Base-by-base conservation (phyloP, 2,888 invertebrate genomes). In the Camptogramma bilineatum region DNA sequence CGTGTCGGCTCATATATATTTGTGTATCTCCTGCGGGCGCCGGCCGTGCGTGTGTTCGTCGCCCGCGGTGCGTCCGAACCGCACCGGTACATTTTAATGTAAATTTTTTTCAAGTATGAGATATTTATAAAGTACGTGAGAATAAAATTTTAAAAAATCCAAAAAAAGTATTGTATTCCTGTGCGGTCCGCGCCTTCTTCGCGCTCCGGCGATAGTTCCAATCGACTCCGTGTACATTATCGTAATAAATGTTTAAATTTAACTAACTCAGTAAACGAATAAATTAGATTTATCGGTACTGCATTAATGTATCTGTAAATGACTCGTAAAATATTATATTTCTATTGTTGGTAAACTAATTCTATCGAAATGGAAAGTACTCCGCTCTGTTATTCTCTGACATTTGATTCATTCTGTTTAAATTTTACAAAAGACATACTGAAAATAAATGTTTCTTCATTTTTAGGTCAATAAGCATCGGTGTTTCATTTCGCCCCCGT, bases 401-500 rank as follows among this genome's bases (percentile, higher is more conserved):
- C 87, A 82, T 89, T 91, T 86, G 84, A 93, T 87, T 93, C 87
- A 91, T 93, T 93, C 93, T 93, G 93, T 93, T 93, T 88, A 86
- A 92, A 93, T 91, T 93, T 91, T 92, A 95, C 94, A 94, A 94
- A 94, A 95, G 94, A 94, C 94, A 94, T 93, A 93, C 93, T 88
- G 93, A 93, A 94, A 95, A 95, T 95, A 95, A 95, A 95, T 95
- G 95, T 95, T 95, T 95, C 94, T 94, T 95, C 95, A 95, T 95
- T 94, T 95, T 94, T 94, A 94, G 95, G 94, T 95, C 94, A 94
- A 94, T 94, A 94, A 94, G 91, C 83, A 92, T 90, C 84, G 74
- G 91, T 93, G 91, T 94, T 94, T 94, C 82, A 93, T 93, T 93
- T 92, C 69, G 67, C 66, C 74, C n/a, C 73, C 76, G 71, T 70